Evolutionary conservation across 1,140 invertebrate species (phyloP), one percentile per base, ranked within the genome.

Genomic region (Magallana gigas): DNA sequence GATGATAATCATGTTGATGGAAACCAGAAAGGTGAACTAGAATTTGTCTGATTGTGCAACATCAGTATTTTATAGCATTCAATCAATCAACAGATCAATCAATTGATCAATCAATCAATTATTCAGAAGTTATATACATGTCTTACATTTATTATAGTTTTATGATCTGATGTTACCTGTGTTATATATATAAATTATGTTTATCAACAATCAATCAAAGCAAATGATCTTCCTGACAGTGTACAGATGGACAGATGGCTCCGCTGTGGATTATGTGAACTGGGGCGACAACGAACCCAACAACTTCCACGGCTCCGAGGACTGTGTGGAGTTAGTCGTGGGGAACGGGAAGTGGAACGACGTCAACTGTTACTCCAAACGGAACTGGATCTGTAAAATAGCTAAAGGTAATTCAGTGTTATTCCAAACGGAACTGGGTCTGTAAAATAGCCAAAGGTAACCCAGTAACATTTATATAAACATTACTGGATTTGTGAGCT

Each of bases 301-400:
- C 87, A 92, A 92, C 64, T 87, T 48, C 56, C 83, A 91, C 11
- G 87, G 88, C 29, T 71, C 56, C 12, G 92, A 92, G 68, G 90
- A 92, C 84, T 93, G 92, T 87, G 91, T 88, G 6, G 90, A 90
- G 76, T 85, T 91, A 57, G 76, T 86, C 8, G 60, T 16, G 8
- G 68, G 81, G 23, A 86, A 64, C 18, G 86, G 85, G 6, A 85
- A 85, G 58, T 92, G 92, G 92, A 91, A 91, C 62, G 92, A 92
- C 87, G 62, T 84, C 11, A 88, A 86, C 68, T 93, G 92, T 87
- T 85, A 80, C 68, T 68, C 71, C 8, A 83, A 16, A 64, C 90
- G 89, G n/a, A 89, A 90, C 85, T 93, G 92, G 91, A 91, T 93
- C 56, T 93, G 93, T 88, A 88, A 89, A 85, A 68, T 91, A 1